Evolutionary conservation across 2,113 vertebrate genomes (phyloP), one percentile per base, ranked within the genome.

Genomic region (Cairina moschata): DNA sequence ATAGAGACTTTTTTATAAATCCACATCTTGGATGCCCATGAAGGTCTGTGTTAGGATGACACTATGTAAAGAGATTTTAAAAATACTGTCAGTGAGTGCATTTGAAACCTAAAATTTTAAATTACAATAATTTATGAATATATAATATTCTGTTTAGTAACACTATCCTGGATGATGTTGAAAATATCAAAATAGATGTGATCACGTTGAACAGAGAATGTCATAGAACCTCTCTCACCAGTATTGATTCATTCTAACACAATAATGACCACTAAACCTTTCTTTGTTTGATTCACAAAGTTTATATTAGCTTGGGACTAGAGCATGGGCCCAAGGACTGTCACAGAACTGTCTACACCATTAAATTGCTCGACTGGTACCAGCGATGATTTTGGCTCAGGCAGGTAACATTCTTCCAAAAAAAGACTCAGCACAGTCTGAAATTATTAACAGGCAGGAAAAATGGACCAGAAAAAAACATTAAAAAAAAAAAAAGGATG

Each of bases 271-370:
- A 38, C 12, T 14, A 77, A 69, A 42, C 2, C 3, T 68, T 66
- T 83, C 12, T 65, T 59, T 63, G 6, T 72, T 86, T 77, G 5
- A 11, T 32, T 72, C 11, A 44, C 10, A 56, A 56, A 17, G 28
- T 26, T 50, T 56, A n/a, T 72, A 54, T 54, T 65, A 83, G 13
- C 18, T 2, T 9, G 26, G 72, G 18, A 78, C 16, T 6, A 63
- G 52, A 74, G 56, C 56, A 83, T 21, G 4, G 2, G 3, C 6
- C 10, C 28, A 36, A 0, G 0, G 2, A 10, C 5, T 68, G 15
- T 23, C 6, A 63, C 3, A 42, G 17, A 15, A 21, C 5, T 66
- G 23, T 22, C 26, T 52, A 38, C 4, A 60, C 3, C 4, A 26
- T 46, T 68, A 48, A 32, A 54, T 62, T 52, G 48, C 36, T 74